phyloP scores from a whole-genome alignment of 2,888 invertebrate genomes.

The Drosophila mulleri region DNA sequence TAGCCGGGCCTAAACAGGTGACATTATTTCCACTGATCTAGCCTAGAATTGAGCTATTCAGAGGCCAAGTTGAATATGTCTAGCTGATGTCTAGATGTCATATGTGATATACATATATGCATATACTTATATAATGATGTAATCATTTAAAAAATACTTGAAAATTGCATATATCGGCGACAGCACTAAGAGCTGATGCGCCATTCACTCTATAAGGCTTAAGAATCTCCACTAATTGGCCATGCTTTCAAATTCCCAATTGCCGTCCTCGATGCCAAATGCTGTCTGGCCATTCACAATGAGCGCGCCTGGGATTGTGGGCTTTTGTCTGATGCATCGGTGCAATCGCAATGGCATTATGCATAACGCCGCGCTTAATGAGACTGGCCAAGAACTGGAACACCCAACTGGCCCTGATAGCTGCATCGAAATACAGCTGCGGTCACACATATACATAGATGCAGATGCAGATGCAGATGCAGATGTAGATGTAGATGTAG shows the following conservation, averaged over 20 bases:
- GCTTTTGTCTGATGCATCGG: constrained; percentile 6
- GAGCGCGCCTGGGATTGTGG: not conserved
- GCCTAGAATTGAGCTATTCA: not conserved
- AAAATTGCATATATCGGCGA: too few species aligned
- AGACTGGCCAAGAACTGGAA: constrained; percentile 11
- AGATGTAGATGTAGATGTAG: not conserved
- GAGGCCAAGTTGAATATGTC: not conserved
- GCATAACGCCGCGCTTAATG: constrained; percentile 17
- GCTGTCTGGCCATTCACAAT: constrained; percentile 3
- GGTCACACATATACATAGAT: not conserved
- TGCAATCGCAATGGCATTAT: constrained; percentile 6
- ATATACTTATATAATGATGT: too few species aligned
- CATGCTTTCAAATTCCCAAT: not conserved
- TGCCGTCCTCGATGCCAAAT: not conserved
- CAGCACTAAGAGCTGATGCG: too few species aligned
- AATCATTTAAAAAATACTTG: too few species aligned
- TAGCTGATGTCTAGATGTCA: not conserved
- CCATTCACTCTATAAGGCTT: not conserved
- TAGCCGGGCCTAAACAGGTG: not conserved
- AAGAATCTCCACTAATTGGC: not conserved
- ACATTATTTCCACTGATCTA: not conserved
- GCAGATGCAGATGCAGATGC: not conserved
- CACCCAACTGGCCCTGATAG: constrained; percentile 9
- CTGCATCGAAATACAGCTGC: not conserved
- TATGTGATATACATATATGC: not conserved